These are phyloP conservation scores for Zeuzera pyrina DNA, from an alignment of 2,888 invertebrate genomes.

Conservation along the genomic window DNA sequence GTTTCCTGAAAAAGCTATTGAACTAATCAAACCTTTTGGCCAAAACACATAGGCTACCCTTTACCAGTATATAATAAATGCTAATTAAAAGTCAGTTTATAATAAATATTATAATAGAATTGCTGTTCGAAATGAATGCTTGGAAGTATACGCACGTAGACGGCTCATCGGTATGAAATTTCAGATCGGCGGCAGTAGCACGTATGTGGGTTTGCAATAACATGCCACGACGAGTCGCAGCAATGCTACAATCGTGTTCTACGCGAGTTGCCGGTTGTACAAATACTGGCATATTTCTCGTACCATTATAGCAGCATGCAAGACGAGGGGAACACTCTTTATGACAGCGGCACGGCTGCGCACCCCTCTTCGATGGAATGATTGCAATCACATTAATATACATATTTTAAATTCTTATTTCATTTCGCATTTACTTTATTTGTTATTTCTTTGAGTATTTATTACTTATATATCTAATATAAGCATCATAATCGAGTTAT, in stretches of 20 bases:
- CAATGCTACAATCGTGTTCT: constrained; percentile 62
- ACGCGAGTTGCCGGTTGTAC: constrained; percentile 55
- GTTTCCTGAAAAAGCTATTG: no score
- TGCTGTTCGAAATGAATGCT: constrained; percentile 41
- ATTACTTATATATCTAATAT: no score
- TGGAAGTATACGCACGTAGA: constrained; percentile 50
- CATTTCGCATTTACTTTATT: no score
- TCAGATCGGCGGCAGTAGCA: constrained; percentile 60
- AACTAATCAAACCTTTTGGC: no score
- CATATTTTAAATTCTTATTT: no score
- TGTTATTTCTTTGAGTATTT: no score
- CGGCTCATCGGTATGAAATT: constrained; percentile 69
- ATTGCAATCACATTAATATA: constrained; percentile 31
- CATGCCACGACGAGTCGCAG: constrained; percentile 67
- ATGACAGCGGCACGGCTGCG: constrained; percentile 1
- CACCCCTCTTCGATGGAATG: no score
- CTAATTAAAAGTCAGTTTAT: no score
- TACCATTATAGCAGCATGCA: constrained; percentile 34
- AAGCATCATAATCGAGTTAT: no score
- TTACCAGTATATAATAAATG: no score
- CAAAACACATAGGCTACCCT: no score
- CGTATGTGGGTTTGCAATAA: constrained; percentile 71
- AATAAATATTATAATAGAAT: no score
- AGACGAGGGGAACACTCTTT: not conserved
- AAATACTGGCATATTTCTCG: constrained; percentile 64